Evolutionary conservation across 2,113 vertebrate genomes (phyloP), one percentile per base, ranked within the genome.

Genomic region (Fukomys damarensis): DNA sequence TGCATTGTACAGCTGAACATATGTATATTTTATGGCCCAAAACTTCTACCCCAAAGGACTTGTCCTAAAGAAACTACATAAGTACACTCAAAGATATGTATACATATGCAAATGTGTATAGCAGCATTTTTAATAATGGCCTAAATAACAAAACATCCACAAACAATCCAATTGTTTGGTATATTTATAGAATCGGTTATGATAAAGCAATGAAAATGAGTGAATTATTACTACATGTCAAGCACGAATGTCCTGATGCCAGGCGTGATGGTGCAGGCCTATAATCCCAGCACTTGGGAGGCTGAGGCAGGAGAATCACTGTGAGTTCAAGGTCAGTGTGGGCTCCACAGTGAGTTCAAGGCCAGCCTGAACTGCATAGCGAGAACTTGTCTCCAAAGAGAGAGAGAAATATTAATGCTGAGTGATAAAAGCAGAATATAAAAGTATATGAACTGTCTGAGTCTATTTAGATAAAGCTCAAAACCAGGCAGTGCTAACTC

Each of bases 371-470:
- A 72, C 9, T 72, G 22, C 38, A 72, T 72, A 24, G 3, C 8
- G 10, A 72, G 70, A 72, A 10, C 19, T 5, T 41, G 38, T 41
- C 38, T 72, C 38, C 14, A 32, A 20, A 72, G 12, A 72, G 22
- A 72, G 8, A 61, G 59, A 61, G 8, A 65, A 82, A 81, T 68
- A 81, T 41, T 68, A 84, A 91, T 85, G 38, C 28, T 26, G 13
- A 95, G 41, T 68, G 17, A 61, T 86, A 96, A 91, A 89, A 70
- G 12, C 2, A n/a, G 80, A 32, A 86, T 54, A 59, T 20, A 91
- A 87, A 74, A 93, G 56, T 65, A 86, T 49, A 35, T 52, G 13
- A 58, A 77, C 2, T 41, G 7, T 54, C 8, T 1, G 10, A 30
- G 58, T 95, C 41, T 81, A 26, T 68, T 85, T 81, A 32, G 20